Conservation (phyloP, 1,140 invertebrate genomes). For the Parapsyche elsis region DNA sequence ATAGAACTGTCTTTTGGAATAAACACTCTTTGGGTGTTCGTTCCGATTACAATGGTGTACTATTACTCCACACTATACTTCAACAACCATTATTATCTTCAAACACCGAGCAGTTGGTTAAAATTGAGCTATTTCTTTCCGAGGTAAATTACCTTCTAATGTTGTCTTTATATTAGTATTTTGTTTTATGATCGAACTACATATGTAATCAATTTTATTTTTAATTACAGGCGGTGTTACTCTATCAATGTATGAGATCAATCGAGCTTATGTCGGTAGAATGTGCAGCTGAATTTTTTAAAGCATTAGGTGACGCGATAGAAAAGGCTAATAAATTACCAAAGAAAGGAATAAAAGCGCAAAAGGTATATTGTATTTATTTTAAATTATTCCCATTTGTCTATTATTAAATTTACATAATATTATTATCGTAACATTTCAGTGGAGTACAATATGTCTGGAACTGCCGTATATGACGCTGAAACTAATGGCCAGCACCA, state of each 20-base stretch:
- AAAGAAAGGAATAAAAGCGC: conserved; percentile 86
- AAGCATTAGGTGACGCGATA: conserved; percentile 82
- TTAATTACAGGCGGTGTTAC: conserved; percentile 75
- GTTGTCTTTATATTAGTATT: background rate
- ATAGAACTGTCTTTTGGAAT: conserved; percentile 86
- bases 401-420: background rate
- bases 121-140: conserved; percentile 84
- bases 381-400: background rate
- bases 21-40: conserved; percentile 82
- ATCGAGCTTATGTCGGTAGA: conserved; percentile 80
- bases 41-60: conserved; percentile 89
- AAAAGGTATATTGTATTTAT: conserved; percentile 68
- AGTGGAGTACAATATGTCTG: conserved; percentile 93
- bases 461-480: conserved; percentile 81
- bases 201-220: background rate
- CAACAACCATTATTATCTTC: conserved; percentile 79
- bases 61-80: conserved; percentile 87
- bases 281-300: conserved; percentile 78
- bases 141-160: conserved; percentile 73
- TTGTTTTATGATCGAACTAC: conserved; percentile 4
- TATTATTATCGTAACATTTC: conserved; percentile 59
- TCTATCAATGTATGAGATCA: conserved; percentile 81
- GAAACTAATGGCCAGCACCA: conserved; percentile 79
- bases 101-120: conserved; percentile 78
- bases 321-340: conserved; percentile 74